These are phyloP conservation scores for Fringilla coelebs DNA, from an alignment of 2,797 vertebrate genomes.

Conservation along the genomic window DNA sequence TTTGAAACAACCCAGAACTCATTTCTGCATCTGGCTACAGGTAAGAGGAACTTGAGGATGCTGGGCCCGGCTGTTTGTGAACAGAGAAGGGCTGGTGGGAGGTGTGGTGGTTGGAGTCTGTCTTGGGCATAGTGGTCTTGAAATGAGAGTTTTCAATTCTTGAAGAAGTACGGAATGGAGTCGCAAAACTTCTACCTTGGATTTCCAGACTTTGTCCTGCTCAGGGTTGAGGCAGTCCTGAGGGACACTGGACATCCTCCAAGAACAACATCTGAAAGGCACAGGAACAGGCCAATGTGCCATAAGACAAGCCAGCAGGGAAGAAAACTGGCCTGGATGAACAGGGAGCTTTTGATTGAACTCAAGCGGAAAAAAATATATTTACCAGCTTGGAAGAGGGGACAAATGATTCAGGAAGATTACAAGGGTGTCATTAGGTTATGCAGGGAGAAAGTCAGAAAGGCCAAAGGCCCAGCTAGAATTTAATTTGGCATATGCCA, in stretches of 20 bases:
- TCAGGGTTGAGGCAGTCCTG: neutral
- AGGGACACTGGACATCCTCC: neutral
- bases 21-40: neutral
- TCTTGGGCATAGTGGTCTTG: neutral
- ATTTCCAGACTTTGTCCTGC: neutral
- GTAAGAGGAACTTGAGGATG: neutral
- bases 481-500: neutral
- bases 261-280: neutral
- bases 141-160: neutral
- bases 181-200: neutral
- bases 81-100: neutral
- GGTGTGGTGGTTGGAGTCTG: neutral
- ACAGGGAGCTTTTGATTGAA: neutral
- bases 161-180: neutral
- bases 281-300: neutral
- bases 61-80: neutral
- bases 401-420: neutral
- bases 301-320: neutral
- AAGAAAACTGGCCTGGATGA: neutral
- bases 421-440: neutral
- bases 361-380: neutral
- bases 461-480: neutral
- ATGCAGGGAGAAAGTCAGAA: neutral
- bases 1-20: neutral
- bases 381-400: neutral